phyloP scores from a whole-genome alignment of 2,113 vertebrate genomes.

The Morone saxatilis region DNA sequence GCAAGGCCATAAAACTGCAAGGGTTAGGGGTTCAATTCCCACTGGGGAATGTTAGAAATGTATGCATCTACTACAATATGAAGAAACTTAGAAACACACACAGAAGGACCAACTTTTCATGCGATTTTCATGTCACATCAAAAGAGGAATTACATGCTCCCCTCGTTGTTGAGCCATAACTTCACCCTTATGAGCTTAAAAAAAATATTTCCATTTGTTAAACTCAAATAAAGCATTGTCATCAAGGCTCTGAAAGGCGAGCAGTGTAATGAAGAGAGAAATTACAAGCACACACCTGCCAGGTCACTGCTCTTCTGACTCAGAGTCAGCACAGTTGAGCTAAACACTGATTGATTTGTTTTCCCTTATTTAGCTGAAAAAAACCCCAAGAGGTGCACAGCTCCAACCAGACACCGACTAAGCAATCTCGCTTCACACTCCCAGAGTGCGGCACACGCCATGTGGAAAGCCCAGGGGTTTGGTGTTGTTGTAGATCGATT shows the following conservation, averaged over 20 bases:
- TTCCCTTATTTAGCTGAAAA: slow-evolving; percentile 53
- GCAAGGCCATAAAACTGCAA: background rate
- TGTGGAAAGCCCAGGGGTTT: slow-evolving; percentile 37
- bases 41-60: background rate
- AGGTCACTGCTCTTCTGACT: slow-evolving; percentile 30
- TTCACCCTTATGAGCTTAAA: background rate
- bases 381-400: slow-evolving; percentile 4
- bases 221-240: background rate
- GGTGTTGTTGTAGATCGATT: slow-evolving; percentile 15
- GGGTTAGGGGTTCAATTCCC: background rate
- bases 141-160: background rate
- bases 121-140: background rate
- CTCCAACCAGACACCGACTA: slow-evolving; percentile 32
- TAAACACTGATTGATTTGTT: slow-evolving; percentile 60
- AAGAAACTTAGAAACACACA: background rate
- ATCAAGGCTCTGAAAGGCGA: slow-evolving; percentile 23
- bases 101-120: background rate
- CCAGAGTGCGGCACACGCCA: slow-evolving; percentile 22
- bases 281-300: slow-evolving; percentile 28
- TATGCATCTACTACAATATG: background rate
- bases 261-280: slow-evolving; percentile 14
- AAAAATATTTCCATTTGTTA: background rate
- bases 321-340: slow-evolving; percentile 27
- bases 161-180: background rate
- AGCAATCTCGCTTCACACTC: slow-evolving; percentile 21